Conservation (phyloP, 53 echinoderm and acorn worm species). For the Mesocentrotus franciscanus region DNA sequence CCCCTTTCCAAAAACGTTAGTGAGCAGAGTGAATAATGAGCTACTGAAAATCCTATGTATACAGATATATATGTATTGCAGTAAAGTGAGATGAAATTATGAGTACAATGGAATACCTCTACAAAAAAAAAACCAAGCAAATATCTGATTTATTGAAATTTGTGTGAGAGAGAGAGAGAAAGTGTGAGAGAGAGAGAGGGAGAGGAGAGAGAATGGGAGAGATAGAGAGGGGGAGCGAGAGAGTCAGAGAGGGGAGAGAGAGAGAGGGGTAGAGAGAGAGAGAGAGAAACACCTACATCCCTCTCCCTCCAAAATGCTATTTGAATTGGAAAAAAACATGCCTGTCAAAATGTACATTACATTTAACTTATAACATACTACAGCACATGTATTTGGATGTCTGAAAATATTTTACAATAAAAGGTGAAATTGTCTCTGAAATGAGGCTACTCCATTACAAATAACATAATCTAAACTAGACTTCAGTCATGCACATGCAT, state of each 20-base stretch:
- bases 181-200: neutral
- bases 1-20: too few relatives aligned
- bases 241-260: too few relatives aligned
- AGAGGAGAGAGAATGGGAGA: neutral
- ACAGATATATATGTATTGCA: neutral
- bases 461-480: neutral
- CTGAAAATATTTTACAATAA: neutral
- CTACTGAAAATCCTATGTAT: neutral
- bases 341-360: neutral
- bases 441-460: neutral
- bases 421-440: neutral
- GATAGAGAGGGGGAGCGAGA: neutral
- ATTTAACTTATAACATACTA: too few relatives aligned
- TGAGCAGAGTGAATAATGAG: too few relatives aligned
- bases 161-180: neutral
- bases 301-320: too few relatives aligned
- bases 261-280: neutral
- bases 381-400: too few relatives aligned
- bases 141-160: neutral
- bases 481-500: neutral
- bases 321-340: neutral
- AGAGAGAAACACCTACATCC: too few relatives aligned
- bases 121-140: neutral
- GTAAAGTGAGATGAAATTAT: neutral
- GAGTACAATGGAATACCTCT: neutral